A percentile compares a stretch with the other conserved stretches of the same genome.
Evolutionary conservation across 2,113 vertebrate genomes (phyloP).

Genomic region (Marmota flaviventris): DNA sequence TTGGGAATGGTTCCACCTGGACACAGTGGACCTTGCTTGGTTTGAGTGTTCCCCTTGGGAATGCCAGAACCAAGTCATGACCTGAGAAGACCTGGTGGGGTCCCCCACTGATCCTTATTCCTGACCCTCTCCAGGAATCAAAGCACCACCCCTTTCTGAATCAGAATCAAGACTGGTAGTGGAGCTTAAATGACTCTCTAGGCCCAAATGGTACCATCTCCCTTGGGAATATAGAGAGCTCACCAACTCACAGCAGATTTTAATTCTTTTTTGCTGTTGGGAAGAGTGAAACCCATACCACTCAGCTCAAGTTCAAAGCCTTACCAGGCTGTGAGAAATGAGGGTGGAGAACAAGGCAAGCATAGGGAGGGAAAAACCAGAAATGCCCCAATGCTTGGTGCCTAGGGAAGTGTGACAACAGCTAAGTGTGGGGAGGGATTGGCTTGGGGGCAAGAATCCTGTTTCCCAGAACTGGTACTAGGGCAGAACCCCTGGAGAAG

Average conservation of each 20-base stretch:
- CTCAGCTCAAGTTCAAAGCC: not conserved
- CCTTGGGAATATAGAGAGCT: not conserved
- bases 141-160: not conserved
- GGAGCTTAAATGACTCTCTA: not conserved
- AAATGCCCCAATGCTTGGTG: not conserved
- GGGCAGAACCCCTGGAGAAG: not conserved
- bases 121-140: not conserved
- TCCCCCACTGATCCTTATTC: not conserved
- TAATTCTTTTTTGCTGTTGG: not conserved
- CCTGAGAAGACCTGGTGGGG: too few species aligned
- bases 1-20: constrained; percentile 51
- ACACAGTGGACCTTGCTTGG: not conserved
- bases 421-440: not conserved
- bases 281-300: not conserved
- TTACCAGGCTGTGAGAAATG: not conserved
- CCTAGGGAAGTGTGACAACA: not conserved
- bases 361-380: too few species aligned
- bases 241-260: not conserved
- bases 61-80: not conserved
- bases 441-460: not conserved
- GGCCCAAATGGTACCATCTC: not conserved
- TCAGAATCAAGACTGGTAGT: not conserved
- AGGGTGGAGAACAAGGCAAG: not conserved
- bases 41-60: not conserved
- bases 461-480: not conserved